Evolutionary conservation across 2,113 vertebrate genomes (phyloP), one percentile per base, ranked within the genome.

Genomic region (Taxidea taxus): DNA sequence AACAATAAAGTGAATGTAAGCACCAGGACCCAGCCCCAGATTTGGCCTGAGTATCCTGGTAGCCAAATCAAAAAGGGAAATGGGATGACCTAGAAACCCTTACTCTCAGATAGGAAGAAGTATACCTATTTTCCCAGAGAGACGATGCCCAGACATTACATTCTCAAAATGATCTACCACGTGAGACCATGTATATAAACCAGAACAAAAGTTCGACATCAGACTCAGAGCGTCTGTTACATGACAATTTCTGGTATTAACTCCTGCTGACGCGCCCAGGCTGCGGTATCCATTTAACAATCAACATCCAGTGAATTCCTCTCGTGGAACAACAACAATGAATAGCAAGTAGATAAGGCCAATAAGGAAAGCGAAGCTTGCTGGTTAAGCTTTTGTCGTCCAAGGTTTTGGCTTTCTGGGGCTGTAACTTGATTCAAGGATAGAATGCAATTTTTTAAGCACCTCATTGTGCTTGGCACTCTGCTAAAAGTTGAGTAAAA

Each of bases 401-500:
- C n/a, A 87, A 25, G 84, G 29, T 56, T 70, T 72, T 64, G 60
- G 64, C 87, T 97, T 95, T 91, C 82, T 25, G 25, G 54, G 74
- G 87, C 62, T 91, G 78, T 44, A 60, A 80, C n/a, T n/a, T 92
- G 90, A 96, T 60, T 95, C 80, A 54, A 68, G 66, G 66, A 70
- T 54, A 75, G 54, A 68, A 49, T 56, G 58, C 29, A 39, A 42
- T 74, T 62, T 89, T 85, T 95, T 68, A 49, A 96, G 68, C 75
- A 62, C 91, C 80, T 87, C 1, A 4, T 58, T 39, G 23, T 60
- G 87, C 60, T 90, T 93, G 95, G 92, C 84, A 51, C 25, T 37
- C 78, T 42, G 42, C 75, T 97, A 44, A 92, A 94, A 94, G 58
- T 87, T 90, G 83, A 97, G 97, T 92, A 92, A 84, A 94, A 84